Evolutionary conservation across 2,888 invertebrate genomes (phyloP), one percentile per base, ranked within the genome.

Genomic region (Agapostemon virescens): DNA sequence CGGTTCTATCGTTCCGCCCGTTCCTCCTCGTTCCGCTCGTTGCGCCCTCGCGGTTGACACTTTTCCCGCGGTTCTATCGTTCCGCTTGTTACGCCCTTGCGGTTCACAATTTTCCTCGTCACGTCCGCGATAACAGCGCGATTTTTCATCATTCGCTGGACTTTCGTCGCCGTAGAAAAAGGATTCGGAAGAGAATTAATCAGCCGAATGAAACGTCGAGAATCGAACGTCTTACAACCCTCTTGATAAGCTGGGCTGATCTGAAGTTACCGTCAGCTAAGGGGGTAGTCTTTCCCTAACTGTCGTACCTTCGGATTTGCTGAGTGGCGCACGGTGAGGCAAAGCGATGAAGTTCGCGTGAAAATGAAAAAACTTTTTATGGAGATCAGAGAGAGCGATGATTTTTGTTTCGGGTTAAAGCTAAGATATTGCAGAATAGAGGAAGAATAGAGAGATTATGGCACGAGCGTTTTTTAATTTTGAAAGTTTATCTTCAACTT

Each of bases 141-240:
- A 52, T 79, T 75, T 79, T 70, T 79, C 75, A 72, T 72, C 73
- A 55, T 66, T 36, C 55, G 30, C 52, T 55, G 61, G 68, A 61
- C 72, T 73, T 68, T 38, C 67, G 20, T 5, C 20, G 45, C 1
- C 5, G 20, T 2, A 7, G 20, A 20, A 20, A 45, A 20, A 45
- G 20, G 20, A 20, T 45, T 20, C 20, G 6, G 45, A 45, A 2
- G 45, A 45, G 20, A 45, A 45, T 45, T 20, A 45, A 45, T 45
- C 45, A 7, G 45, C 20, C 45, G 45, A 45, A 7, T 20, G 20
- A 45, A 20, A 45, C 13, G 15, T 42, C 42, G 42, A 15, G 15
- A 15, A 15, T 42, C 42, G 15, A 42, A 42, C 45, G 7, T 20
- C 5, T 20, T 20, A 20, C 7, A 2, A 20, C 20, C 20, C 20